phyloP scores from a whole-genome alignment of 1,140 invertebrate species.

The Bradysia coprophila region DNA sequence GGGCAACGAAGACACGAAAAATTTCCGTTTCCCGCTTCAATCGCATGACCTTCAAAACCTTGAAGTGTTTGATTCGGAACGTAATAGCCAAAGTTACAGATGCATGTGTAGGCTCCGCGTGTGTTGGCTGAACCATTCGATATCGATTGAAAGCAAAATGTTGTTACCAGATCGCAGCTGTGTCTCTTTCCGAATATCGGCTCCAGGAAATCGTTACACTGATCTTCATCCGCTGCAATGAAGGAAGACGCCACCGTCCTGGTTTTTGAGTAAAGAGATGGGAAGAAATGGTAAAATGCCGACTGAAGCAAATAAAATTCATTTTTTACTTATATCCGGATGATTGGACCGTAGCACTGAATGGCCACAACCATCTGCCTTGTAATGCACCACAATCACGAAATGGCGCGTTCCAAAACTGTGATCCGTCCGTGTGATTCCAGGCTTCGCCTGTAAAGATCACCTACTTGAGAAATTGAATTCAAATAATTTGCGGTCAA shows the following conservation, averaged over 20 bases:
- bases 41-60: constrained; percentile 25
- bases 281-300: too few species aligned
- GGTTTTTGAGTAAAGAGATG: too few species aligned
- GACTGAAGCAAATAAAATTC: too few species aligned
- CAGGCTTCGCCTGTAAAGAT: constrained; percentile 21
- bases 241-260: constrained; percentile 23
- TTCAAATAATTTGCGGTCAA: too few species aligned
- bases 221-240: constrained; percentile 22
- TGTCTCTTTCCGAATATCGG: constrained; percentile 21
- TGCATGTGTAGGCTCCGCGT: constrained; percentile 24
- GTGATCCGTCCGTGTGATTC: constrained; percentile 20
- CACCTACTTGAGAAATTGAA: too few species aligned
- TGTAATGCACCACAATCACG: constrained; percentile 22
- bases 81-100: constrained; percentile 27
- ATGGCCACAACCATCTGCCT: constrained; percentile 22
- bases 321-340: constrained; percentile 17
- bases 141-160: constrained; percentile 17
- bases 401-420: constrained; percentile 22
- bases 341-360: constrained; percentile 21
- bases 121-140: constrained; percentile 13
- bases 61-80: constrained; percentile 24
- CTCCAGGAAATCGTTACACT: constrained; percentile 23
- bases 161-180: constrained; percentile 23
- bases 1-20: constrained; percentile 37
- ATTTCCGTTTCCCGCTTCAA: constrained; percentile 24